Conservation (phyloP, 2,888 invertebrate species). For the Conchocele bisecta region DNA sequence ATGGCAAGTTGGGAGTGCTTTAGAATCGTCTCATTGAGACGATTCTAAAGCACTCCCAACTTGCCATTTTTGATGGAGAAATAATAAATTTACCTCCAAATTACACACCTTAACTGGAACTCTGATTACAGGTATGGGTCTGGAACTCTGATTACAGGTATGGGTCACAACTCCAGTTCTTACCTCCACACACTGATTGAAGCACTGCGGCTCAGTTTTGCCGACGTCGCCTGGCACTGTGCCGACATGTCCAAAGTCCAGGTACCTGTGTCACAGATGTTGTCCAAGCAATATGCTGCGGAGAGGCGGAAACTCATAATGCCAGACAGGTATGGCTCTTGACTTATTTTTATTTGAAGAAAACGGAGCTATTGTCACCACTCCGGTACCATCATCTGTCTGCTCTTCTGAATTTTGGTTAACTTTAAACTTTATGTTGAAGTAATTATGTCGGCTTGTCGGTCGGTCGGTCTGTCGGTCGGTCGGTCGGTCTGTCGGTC, state of each 20-base stretch:
- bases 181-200: constrained; percentile 83
- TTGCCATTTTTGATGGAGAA: too few species aligned
- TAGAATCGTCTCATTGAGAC: too few species aligned
- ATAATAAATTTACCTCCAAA: too few species aligned
- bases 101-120: too few species aligned
- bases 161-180: constrained; percentile 81
- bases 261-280: constrained; percentile 75
- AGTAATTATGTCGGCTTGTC: too few species aligned
- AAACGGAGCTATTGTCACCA: neutral
- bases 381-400: neutral
- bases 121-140: too few species aligned
- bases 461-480: too few species aligned
- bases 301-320: constrained; percentile 78
- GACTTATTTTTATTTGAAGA: neutral
- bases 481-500: too few species aligned
- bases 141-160: too few species aligned
- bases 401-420: neutral
- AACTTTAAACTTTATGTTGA: neutral
- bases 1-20: too few species aligned
- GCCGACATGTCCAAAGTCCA: constrained; percentile 77
- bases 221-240: constrained; percentile 79
- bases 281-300: constrained; percentile 80
- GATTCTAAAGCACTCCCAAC: too few species aligned
- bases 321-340: constrained; percentile 60
- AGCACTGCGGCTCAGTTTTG: constrained; percentile 80